Conservation (phyloP, 1,140 invertebrate genomes). For the Aphidius ervi region DNA sequence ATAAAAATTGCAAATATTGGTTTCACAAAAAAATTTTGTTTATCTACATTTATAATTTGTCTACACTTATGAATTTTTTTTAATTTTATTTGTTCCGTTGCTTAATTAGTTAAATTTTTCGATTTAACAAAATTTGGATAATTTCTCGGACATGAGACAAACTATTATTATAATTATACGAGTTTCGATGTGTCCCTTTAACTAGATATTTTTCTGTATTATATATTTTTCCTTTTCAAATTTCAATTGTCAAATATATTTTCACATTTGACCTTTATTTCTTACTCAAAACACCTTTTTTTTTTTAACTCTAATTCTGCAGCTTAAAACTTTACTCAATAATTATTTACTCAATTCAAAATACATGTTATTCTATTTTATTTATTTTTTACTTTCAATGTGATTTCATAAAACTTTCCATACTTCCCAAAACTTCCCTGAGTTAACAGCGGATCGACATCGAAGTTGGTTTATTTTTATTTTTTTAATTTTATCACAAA, state of each 20-base stretch:
- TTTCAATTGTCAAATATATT: too few species aligned
- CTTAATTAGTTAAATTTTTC: too few species aligned
- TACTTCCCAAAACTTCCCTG: not conserved
- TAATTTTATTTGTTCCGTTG: not conserved
- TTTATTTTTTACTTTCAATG: conserved; percentile 21
- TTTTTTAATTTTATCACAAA: not conserved
- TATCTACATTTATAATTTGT: conserved; percentile 21
- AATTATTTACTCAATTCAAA: conserved; percentile 6
- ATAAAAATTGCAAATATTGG: conserved; percentile 15
- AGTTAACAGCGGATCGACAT: not conserved
- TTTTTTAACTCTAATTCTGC: not conserved
- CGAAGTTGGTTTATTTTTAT: too few species aligned
- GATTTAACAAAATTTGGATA: too few species aligned
- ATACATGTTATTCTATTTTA: conserved; percentile 13
- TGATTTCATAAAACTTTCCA: conserved; percentile 8
- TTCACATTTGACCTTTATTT: not conserved
- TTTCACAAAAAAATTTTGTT: not conserved
- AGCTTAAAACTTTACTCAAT: conserved; percentile 8
- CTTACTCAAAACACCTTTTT: conserved; percentile 12
- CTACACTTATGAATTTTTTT: conserved; percentile 2
- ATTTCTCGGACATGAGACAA: too few species aligned
- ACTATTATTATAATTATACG: too few species aligned
- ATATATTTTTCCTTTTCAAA: too few species aligned
- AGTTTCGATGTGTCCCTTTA: too few species aligned
- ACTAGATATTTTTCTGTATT: too few species aligned